Evolutionary conservation across 2,797 vertebrate genomes (phyloP), one percentile per base, ranked within the genome.

Genomic region (Helostoma temminkii): DNA sequence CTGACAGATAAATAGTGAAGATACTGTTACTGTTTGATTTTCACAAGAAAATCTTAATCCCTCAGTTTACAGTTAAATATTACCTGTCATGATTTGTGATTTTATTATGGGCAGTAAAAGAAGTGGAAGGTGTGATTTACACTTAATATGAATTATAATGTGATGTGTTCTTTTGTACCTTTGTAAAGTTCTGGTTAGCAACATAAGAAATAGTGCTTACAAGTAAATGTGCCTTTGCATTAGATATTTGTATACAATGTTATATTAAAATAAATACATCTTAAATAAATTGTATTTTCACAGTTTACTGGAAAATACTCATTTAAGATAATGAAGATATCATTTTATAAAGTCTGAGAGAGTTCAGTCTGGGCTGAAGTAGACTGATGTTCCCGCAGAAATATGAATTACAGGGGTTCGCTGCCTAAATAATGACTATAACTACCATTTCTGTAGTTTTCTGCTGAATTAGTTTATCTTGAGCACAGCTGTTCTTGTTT

Each of bases 191-290:
- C 36, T 61, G 19, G 57, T 52, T 53, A 32, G 11, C 65, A 8
- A 39, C 21, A 11, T 2, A 36, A 36, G 18, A 55, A 12, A 19
- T 43, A 14, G 15, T 60, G 14, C 66, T 60, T 57, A n/a, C n/a
- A n/a, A 69, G 34, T 65, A 60, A 50, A 52, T 0, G 19, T 84
- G 56, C 73, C 59, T 74, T 78, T 73, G 15, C 2, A 41, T 53
- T 66, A 28, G 24, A 53, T 53, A 43, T 47, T 30, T 76, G 42
- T 64, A 1, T 21, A 18, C 41, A 25, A n/a, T 57, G 7, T 59
- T 46, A 24, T 46, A 2, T 48, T 47, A 6, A 70, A 60, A 71
- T 53, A 54, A 64, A 66, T 1, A 2, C 1, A 28, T 30, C 9
- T 3, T 21, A 52, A 66, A 43, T 74, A 46, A 45, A 80, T 69